Conservation (phyloP, 2,113 vertebrate genomes). For the Pluvialis apricaria region DNA sequence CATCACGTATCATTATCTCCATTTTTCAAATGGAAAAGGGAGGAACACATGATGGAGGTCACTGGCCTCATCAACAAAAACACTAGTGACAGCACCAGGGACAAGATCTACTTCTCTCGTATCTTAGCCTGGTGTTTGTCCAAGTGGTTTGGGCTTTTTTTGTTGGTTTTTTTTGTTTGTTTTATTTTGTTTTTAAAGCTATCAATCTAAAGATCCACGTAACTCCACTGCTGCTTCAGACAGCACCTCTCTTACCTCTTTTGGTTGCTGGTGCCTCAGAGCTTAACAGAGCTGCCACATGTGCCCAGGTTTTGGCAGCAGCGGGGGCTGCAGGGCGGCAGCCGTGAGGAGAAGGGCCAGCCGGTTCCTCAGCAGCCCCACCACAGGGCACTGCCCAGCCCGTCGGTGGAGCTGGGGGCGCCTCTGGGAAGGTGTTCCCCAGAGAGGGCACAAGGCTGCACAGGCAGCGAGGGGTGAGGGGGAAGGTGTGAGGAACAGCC, state of each 20-base stretch:
- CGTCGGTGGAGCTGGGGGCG: rapidly evolving
- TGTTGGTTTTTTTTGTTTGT: no score
- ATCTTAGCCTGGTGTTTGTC: neutral
- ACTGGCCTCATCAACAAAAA: neutral
- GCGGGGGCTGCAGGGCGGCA: rapidly evolving
- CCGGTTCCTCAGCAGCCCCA: rapidly evolving
- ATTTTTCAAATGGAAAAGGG: neutral
- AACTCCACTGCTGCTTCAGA: neutral
- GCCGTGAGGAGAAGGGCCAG: neutral
- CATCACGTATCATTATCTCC: neutral
- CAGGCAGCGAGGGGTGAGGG: neutral
- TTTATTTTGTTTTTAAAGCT: neutral
- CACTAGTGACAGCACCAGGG: neutral
- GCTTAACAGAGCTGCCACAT: neutral
- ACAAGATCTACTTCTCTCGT: neutral
- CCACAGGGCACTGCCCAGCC: neutral
- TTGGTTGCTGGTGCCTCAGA: neutral
- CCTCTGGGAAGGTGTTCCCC: rapidly evolving
- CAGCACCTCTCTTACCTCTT: neutral
- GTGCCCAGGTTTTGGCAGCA: no score
- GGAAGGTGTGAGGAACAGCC: neutral
- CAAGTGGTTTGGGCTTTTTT: neutral
- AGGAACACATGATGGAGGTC: neutral
- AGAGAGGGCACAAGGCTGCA: no score
- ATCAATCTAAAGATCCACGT: neutral